These are phyloP conservation scores for Hypothenemus hampei DNA, from an alignment of 1,140 invertebrate species.

Conservation along the genomic window DNA sequence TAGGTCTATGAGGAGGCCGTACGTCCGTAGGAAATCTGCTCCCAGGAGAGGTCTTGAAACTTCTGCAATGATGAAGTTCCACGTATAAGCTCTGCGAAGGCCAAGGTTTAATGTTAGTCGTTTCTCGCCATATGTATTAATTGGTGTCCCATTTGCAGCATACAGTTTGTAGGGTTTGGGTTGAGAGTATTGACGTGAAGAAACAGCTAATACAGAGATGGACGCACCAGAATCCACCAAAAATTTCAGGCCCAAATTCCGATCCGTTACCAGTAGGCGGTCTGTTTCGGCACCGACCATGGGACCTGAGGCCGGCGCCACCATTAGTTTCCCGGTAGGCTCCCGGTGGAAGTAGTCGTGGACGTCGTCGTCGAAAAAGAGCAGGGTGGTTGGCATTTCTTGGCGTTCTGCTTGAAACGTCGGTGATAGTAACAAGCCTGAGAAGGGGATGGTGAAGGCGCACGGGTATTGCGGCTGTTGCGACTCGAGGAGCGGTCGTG, in stretches of 20 bases:
- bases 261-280: neutral
- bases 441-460: neutral
- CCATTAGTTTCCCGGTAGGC: too few relatives aligned
- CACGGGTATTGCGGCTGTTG: too few relatives aligned
- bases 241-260: neutral
- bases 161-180: neutral
- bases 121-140: neutral
- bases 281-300: too few relatives aligned
- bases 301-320: too few relatives aligned
- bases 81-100: slow-evolving; percentile 32
- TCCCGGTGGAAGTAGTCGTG: too few relatives aligned
- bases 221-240: neutral
- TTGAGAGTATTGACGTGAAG: neutral
- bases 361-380: too few relatives aligned
- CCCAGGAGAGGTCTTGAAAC: slow-evolving; percentile 42
- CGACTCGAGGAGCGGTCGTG: too few relatives aligned
- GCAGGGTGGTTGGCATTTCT: neutral
- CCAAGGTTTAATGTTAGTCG: neutral
- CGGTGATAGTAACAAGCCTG: neutral
- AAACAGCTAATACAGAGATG: neutral
- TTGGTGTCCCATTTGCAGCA: neutral
- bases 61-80: slow-evolving; percentile 44
- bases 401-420: neutral
- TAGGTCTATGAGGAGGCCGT: slow-evolving; percentile 40
- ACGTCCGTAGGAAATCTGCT: slow-evolving; percentile 43